These are phyloP conservation scores for Eristalis pertinax DNA, from an alignment of 2,888 invertebrate genomes.

Conservation along the genomic window DNA sequence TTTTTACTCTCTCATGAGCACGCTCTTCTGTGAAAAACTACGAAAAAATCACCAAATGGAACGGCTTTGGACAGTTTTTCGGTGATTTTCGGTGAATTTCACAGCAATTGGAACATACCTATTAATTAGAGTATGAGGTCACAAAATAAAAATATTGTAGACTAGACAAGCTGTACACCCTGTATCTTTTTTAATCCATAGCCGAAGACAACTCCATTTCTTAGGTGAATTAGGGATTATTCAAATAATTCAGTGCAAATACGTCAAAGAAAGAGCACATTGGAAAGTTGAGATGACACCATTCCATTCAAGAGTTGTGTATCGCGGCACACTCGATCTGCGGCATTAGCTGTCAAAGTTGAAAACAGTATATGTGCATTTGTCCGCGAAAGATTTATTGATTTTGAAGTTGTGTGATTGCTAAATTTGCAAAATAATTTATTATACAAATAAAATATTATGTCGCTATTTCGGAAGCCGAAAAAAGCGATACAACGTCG, in stretches of 20 bases:
- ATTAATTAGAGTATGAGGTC: too few species aligned
- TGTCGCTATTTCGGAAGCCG: constrained; percentile 94
- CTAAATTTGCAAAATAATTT: background rate
- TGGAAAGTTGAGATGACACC: background rate
- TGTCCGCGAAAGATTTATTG: background rate
- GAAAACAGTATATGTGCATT: constrained; percentile 1
- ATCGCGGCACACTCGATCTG: background rate
- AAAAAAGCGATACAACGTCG: constrained; percentile 91
- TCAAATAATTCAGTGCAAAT: background rate
- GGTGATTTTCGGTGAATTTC: too few species aligned
- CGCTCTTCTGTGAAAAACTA: too few species aligned
- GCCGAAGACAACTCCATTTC: too few species aligned
- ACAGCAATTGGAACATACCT: too few species aligned
- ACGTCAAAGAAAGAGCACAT: background rate
- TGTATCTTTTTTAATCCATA: too few species aligned
- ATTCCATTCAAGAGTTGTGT: background rate
- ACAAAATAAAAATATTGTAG: too few species aligned
- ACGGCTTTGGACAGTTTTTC: too few species aligned
- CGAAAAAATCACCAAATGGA: too few species aligned
- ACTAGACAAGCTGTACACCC: too few species aligned
- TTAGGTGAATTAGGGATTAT: background rate
- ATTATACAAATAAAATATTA: constrained; percentile 76
- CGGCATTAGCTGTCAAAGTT: background rate
- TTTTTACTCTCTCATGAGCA: too few species aligned
- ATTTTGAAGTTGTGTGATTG: background rate